These are phyloP conservation scores for Microplitis manilae DNA, from an alignment of 2,888 invertebrate genomes.

Conservation along the genomic window DNA sequence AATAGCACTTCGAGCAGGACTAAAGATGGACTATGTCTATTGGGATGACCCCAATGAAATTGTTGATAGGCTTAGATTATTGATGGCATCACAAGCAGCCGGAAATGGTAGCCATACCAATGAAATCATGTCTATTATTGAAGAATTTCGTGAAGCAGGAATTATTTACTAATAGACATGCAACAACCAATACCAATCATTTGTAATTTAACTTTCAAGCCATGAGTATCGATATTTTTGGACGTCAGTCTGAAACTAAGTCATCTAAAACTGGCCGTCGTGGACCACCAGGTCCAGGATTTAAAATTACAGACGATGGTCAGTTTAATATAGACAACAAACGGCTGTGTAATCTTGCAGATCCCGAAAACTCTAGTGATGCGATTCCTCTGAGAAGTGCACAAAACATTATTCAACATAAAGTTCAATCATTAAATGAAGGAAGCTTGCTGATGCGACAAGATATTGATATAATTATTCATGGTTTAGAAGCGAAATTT, in stretches of 20 bases:
- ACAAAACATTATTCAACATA: neutral
- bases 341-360: constrained; percentile 38
- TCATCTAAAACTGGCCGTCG: constrained; percentile 5
- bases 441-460: neutral
- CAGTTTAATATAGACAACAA: constrained; percentile 41
- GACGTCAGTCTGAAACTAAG: constrained; percentile 10
- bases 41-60: constrained; percentile 50
- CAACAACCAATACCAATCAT: neutral
- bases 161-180: constrained; percentile 44
- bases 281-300: constrained; percentile 26
- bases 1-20: neutral
- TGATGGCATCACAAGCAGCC: constrained; percentile 45
- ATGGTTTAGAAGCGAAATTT: too few relatives aligned
- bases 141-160: constrained; percentile 45
- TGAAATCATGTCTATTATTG: constrained; percentile 47
- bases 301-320: constrained; percentile 35
- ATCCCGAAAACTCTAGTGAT: constrained; percentile 23
- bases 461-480: neutral
- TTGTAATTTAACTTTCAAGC: neutral
- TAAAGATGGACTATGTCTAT: constrained; percentile 41
- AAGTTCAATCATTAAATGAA: neutral
- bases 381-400: constrained; percentile 19
- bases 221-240: constrained; percentile 34
- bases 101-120: constrained; percentile 45
- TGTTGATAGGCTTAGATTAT: constrained; percentile 45